Evolutionary conservation across 2,888 invertebrate genomes (phyloP), one percentile per base, ranked within the genome.

Genomic region (Laothoe populi): DNA sequence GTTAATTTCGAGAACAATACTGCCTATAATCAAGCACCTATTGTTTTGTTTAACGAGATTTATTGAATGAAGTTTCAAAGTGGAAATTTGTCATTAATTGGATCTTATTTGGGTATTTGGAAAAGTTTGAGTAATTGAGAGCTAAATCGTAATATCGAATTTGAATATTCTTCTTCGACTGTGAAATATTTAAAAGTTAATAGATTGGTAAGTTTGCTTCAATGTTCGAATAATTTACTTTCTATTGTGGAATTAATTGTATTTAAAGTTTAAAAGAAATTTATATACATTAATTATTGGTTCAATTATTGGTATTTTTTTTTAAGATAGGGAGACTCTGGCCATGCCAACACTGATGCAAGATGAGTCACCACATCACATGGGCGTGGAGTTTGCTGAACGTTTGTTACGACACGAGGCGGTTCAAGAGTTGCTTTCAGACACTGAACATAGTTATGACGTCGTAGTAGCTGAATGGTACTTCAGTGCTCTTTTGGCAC

Each of bases 391-490:
- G 19, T 68, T 73, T 5, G 73, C 81, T 0, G 68, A 70, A 21
- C 73, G 73, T 4, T 75, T 74, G 0, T 68, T 87, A 8, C 71
- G 76, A n/a, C 84, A 87, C 46, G 63, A 72, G 0, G 73, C 70
- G 1, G 67, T 82, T 31, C 79, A 76, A 62, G 67, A 67, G 13
- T 63, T 87, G 63, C 73, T 87, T 45, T 63, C 64, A 13, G 77
- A 85, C 57, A 59, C 72, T 0, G 60, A 67, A 0, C 61, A 65
- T 10, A 4, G 63, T 4, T 86, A 82, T 60, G 84, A 87, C 48
- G 68, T 72, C 1, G 84, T 87, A 13, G 40, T 87, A 2, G 84
- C 76, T 0, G 83, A 87, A 48, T 87, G 87, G 87, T 83, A 74
- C 65, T 80, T 79, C 65, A 77, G 78, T 8, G 79, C 81, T 2